These are phyloP conservation scores for Thalassophryne amazonica DNA, from an alignment of 2,797 vertebrate genomes.

Conservation along the genomic window DNA sequence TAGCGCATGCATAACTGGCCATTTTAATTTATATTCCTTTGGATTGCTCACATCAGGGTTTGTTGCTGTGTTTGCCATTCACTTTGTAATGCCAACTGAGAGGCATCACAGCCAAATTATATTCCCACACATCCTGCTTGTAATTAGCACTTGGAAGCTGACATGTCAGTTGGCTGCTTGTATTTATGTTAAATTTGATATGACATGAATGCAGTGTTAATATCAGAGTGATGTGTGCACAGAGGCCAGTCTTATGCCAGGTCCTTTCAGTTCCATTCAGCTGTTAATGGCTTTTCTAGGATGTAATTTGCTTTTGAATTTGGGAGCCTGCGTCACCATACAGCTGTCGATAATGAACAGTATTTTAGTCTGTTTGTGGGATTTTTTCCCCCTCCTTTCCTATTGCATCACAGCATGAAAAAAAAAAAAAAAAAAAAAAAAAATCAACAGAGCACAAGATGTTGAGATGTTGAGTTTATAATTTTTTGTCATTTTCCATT, in stretches of 20 bases:
- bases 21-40: slow-evolving; percentile 19
- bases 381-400: slow-evolving; percentile 2
- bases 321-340: slow-evolving; percentile 17
- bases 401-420: slow-evolving; percentile 14
- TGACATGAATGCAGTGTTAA: slow-evolving; percentile 38
- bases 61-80: slow-evolving; percentile 32
- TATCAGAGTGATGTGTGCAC: slow-evolving; percentile 47
- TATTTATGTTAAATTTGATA: slow-evolving; percentile 47
- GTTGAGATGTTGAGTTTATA: too few relatives aligned
- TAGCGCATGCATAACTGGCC: slow-evolving; percentile 12
- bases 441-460: too few relatives aligned
- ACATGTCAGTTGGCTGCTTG: slow-evolving; percentile 46
- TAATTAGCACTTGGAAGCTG: slow-evolving; percentile 56
- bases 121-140: slow-evolving; percentile 47
- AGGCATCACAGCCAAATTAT: slow-evolving; percentile 40
- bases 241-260: slow-evolving; percentile 21
- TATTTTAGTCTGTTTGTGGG: slow-evolving; percentile 14
- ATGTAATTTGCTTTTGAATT: slow-evolving; percentile 37
- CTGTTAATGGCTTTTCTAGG: slow-evolving; percentile 45
- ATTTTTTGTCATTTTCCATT: too few relatives aligned
- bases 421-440: not conserved
- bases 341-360: slow-evolving; percentile 25
- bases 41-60: slow-evolving; percentile 29
- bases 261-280: slow-evolving; percentile 29
- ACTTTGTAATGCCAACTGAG: slow-evolving; percentile 46